These are phyloP conservation scores for Apamea anceps DNA, from an alignment of 2,888 invertebrate species.

Conservation along the genomic window DNA sequence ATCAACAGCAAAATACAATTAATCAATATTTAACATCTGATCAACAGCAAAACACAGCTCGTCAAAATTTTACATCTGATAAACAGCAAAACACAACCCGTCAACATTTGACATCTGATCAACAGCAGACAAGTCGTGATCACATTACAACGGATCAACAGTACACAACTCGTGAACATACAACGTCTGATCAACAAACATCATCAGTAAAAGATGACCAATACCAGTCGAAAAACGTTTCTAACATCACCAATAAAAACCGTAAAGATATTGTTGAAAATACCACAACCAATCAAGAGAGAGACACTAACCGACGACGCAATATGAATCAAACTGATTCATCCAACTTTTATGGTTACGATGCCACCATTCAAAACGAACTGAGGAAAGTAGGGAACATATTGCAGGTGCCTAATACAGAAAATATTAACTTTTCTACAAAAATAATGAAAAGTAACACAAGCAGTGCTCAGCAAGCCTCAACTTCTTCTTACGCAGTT, in stretches of 20 bases:
- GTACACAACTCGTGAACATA: conserved; percentile 47
- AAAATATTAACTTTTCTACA: conserved; percentile 85
- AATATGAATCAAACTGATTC: conserved; percentile 84
- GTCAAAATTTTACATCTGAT: conserved; percentile 43
- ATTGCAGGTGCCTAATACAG: conserved; percentile 81
- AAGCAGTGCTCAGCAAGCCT: conserved; percentile 91
- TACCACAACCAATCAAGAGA: conserved; percentile 67
- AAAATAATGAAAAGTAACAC: conserved; percentile 90
- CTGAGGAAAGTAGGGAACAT: conserved; percentile 86
- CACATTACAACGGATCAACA: conserved; percentile 51
- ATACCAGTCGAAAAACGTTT: conserved; percentile 40
- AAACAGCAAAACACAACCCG: conserved; percentile 48
- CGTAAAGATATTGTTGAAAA: conserved; percentile 58
- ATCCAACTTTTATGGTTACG: conserved; percentile 87
- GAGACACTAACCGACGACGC: conserved; percentile 74
- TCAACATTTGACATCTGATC: conserved; percentile 50
- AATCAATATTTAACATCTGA: conserved; percentile 22
- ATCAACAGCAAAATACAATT: conserved; percentile 41
- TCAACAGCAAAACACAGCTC: conserved; percentile 35
- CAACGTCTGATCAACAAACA: conserved; percentile 55
- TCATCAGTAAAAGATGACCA: conserved; percentile 45
- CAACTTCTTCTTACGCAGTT: conserved; percentile 91
- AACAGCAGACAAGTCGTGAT: conserved; percentile 42
- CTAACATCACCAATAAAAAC: conserved; percentile 54
- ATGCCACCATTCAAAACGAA: conserved; percentile 85